Conservation (phyloP, 2,797 vertebrate genomes). For the Sebastes steindachneri region DNA sequence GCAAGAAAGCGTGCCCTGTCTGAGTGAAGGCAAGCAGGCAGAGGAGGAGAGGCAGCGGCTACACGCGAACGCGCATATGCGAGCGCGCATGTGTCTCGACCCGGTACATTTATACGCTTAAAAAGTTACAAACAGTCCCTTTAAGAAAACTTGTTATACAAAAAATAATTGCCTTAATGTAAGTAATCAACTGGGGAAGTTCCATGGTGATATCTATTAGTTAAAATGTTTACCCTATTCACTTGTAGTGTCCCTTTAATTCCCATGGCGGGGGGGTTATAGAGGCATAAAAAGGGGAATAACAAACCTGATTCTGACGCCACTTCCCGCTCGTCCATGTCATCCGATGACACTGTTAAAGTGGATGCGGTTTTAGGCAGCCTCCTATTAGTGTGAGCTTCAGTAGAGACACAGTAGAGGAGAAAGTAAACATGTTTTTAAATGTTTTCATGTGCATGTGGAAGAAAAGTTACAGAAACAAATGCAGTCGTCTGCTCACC, state of each 20-base stretch:
- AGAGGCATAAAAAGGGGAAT: background rate
- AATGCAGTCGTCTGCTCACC: constrained; percentile 74
- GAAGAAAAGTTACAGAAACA: background rate
- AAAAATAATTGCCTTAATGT: no score
- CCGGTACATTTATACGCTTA: no score
- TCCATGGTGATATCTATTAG: no score
- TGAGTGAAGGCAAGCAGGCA: no score
- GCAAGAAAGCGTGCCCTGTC: no score
- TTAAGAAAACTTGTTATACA: no score
- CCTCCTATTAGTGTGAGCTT: constrained; percentile 79
- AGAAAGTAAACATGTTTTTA: background rate
- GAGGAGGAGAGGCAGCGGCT: no score
- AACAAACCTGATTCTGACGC: constrained; percentile 81
- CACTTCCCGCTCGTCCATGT: constrained; percentile 89
- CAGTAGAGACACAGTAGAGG: constrained; percentile 6
- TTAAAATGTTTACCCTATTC: no score
- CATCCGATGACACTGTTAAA: constrained; percentile 89
- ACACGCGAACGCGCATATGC: no score
- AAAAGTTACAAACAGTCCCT: no score
- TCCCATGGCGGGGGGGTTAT: background rate
- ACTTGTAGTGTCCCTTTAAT: background rate
- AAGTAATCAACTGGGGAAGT: no score
- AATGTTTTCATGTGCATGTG: background rate
- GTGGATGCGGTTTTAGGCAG: constrained; percentile 84
- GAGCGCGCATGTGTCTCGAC: no score